Evolutionary conservation across 1,140 invertebrate species (phyloP).

Genomic region (Caenorhabditis elegans): DNA sequence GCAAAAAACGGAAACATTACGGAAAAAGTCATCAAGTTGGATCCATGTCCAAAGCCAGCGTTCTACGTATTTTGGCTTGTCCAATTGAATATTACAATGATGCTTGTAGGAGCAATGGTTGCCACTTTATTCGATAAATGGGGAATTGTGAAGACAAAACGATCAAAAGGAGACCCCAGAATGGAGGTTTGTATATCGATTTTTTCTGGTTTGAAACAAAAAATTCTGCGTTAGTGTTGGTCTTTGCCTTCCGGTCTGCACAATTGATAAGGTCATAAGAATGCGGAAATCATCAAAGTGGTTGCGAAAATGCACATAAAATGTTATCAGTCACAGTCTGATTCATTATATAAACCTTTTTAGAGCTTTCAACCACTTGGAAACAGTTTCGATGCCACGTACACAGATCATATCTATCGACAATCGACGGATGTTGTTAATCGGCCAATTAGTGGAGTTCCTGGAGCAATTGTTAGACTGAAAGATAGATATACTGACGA

Average conservation of each 20-base stretch:
- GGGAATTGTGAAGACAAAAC: background rate
- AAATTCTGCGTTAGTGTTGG: background rate
- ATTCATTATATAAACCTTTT: no score
- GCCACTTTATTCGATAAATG: background rate
- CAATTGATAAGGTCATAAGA: background rate
- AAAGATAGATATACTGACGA: slow-evolving; percentile 58
- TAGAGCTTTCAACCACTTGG: slow-evolving; percentile 14
- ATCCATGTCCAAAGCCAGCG: background rate
- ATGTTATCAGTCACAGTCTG: background rate
- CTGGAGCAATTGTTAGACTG: slow-evolving; percentile 51
- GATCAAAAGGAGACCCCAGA: background rate
- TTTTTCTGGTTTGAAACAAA: background rate
- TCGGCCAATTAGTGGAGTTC: slow-evolving; percentile 60
- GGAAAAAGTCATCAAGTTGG: background rate
- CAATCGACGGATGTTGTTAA: slow-evolving; percentile 68
- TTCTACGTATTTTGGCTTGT: background rate
- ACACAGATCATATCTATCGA: slow-evolving; percentile 37
- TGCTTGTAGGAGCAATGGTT: background rate
- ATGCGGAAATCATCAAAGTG: background rate
- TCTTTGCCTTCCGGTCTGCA: background rate
- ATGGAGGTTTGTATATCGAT: background rate
- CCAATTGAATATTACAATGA: background rate
- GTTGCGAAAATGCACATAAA: background rate
- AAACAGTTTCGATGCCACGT: slow-evolving; percentile 27
- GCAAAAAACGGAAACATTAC: background rate